phyloP scores from a whole-genome alignment of 92 coral and sea anemone genomes.

The Phenganax stokvisi region DNA sequence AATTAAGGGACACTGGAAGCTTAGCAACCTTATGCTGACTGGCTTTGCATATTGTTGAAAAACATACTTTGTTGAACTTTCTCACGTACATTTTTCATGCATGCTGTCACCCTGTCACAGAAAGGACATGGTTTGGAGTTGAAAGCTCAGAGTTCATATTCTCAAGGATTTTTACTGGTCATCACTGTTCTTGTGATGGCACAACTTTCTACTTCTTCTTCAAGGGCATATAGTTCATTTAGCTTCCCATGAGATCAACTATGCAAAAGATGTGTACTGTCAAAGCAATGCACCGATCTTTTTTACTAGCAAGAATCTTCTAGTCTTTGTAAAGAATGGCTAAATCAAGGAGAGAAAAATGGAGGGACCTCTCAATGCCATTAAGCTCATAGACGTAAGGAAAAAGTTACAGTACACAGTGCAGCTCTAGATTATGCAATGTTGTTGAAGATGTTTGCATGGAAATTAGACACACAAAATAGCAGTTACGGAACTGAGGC shows the following conservation, averaged over 20 bases:
- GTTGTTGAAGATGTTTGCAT: too few species aligned
- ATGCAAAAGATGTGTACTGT: neutral
- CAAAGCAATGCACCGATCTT: neutral
- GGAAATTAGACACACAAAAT: too few species aligned
- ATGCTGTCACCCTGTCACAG: constrained; percentile 29
- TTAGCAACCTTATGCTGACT: constrained; percentile 28
- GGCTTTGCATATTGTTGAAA: constrained; percentile 22
- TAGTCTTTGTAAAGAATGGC: neutral
- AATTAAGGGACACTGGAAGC: constrained; percentile 26
- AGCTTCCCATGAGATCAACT: constrained; percentile 17
- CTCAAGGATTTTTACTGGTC: constrained; percentile 21
- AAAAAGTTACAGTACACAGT: too few species aligned
- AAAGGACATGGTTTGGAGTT: constrained; percentile 27
- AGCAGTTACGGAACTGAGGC: too few species aligned
- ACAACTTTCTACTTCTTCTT: constrained; percentile 19
- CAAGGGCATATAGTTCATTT: constrained; percentile 29
- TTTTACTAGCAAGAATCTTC: neutral
- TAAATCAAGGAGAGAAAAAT: neutral
- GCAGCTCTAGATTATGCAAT: too few species aligned
- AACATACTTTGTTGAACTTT: constrained; percentile 4
- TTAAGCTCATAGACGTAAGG: too few species aligned
- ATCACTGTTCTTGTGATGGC: constrained; percentile 19
- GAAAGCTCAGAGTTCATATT: constrained; percentile 13
- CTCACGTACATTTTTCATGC: constrained; percentile 12
- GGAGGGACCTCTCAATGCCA: too few species aligned